Evolutionary conservation across 2,888 invertebrate species (phyloP).

Genomic region (Pyrrhia umbra): DNA sequence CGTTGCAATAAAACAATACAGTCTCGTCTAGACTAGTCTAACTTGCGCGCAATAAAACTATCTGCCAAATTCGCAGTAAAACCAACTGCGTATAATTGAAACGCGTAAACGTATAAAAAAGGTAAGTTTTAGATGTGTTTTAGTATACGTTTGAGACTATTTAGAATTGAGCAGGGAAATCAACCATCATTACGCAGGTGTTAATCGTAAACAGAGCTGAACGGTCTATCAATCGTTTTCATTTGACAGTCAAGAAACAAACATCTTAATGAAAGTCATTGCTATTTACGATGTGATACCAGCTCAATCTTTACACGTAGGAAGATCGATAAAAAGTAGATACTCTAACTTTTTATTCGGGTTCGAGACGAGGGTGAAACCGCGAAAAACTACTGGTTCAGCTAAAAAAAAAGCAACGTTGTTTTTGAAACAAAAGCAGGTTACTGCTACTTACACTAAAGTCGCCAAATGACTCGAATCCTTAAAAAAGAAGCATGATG

Average conservation of each 20-base stretch:
- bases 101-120: not conserved
- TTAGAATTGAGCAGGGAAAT: not conserved
- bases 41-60: slow-evolving; percentile 36
- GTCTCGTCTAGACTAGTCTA: slow-evolving; percentile 56
- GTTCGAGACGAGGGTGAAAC: not conserved
- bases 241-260: not conserved
- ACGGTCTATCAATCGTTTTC: not conserved
- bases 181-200: slow-evolving; percentile 1
- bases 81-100: slow-evolving; percentile 22
- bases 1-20: slow-evolving; percentile 29
- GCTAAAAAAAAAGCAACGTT: slow-evolving; percentile 13
- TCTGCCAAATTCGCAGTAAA: slow-evolving; percentile 50
- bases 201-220: not conserved
- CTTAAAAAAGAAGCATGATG: slow-evolving; percentile 35
- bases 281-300: not conserved
- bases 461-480: slow-evolving; percentile 34
- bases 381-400: slow-evolving; percentile 18
- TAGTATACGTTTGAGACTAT: not conserved
- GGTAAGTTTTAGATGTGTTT: not conserved
- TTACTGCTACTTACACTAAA: slow-evolving; percentile 48
- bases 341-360: no score
- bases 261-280: not conserved
- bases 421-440: slow-evolving; percentile 18
- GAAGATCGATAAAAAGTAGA: no score
- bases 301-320: not conserved